Evolutionary conservation across 1,140 invertebrate genomes (phyloP), one percentile per base, ranked within the genome.

Genomic region (Drosophila serrata): DNA sequence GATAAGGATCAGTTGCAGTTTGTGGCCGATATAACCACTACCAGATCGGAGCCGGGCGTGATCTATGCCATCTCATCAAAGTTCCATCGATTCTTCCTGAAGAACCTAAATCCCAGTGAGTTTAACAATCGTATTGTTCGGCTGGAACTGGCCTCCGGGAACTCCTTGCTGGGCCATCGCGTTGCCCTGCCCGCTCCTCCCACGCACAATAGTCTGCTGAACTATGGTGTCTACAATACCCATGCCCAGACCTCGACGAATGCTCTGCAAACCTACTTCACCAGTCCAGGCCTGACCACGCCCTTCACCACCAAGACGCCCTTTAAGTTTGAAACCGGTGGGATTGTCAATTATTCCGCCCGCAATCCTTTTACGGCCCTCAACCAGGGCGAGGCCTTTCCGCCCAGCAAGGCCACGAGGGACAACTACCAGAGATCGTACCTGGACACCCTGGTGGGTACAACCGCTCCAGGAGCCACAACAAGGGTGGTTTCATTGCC

Each of bases 71-170:
- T 97, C 3, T 94, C 95, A 2, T 95, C 95, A 0, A 94, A 95
- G 57, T 96, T 97, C 93, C 96, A 97, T 75, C 96, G 96, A 61
- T 97, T 95, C 93, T 97, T 97, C 93, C 92, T 94, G 31, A 94
- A 94, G 75, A 94, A 94, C 46, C 92, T 96, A 4, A 94, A 94
- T 75, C 63, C 93, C 0, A 90, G 93, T 35, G 95, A 96, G 56
- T 91, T 94, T 4, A 96, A 96, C 81, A 93, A 96, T 31, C 93
- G 95, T 39, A 93, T 96, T 13, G 86, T 96, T 53, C 93, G 95
- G 37, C 91, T 96, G 29, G 75, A 86, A 12, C 43, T 92, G 49
- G 79, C 84, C 6, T n/a, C 51, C 6, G 57, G 68, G 1, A 79
- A 22, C 43, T 62, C 70, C 1, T 22, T 79, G 22, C 22, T 75